Evolutionary conservation across 2,888 invertebrate genomes (phyloP).

Genomic region (Nineta flava): DNA sequence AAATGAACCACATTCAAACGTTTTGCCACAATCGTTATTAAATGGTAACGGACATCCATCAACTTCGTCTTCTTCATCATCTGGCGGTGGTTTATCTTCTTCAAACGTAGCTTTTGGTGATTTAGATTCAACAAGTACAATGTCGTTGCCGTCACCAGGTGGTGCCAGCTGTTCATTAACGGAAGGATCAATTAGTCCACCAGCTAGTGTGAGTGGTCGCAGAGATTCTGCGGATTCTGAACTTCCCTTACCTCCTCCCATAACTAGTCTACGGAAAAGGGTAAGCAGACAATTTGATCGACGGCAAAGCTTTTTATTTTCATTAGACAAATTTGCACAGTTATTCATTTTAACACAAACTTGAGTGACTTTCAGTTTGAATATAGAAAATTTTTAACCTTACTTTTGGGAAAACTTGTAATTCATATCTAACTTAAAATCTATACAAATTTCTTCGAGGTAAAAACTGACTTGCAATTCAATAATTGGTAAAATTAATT

Average conservation of each 20-base stretch:
- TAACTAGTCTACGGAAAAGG: constrained; percentile 68
- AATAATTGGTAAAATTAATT: too few relatives aligned
- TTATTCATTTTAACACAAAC: not conserved
- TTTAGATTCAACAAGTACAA: constrained; percentile 57
- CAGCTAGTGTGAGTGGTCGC: constrained; percentile 53
- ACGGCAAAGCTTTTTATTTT: constrained; percentile 12
- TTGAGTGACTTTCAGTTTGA: not conserved
- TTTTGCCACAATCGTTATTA: constrained; percentile 47
- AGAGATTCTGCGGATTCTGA: constrained; percentile 39
- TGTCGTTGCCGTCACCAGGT: constrained; percentile 68
- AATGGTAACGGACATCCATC: constrained; percentile 22
- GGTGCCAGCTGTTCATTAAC: constrained; percentile 55
- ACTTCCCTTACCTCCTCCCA: constrained; percentile 38
- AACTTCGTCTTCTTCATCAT: too few relatives aligned
- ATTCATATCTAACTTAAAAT: too few relatives aligned
- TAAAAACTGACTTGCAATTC: too few relatives aligned
- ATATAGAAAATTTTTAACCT: not conserved
- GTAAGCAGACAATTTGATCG: constrained; percentile 51
- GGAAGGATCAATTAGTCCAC: constrained; percentile 45
- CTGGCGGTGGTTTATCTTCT: constrained; percentile 34
- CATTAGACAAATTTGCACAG: not conserved
- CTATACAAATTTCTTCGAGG: too few relatives aligned
- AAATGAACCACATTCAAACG: constrained; percentile 42
- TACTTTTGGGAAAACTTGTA: too few relatives aligned
- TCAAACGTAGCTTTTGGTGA: constrained; percentile 50